Evolutionary conservation across 2,797 vertebrate genomes (phyloP), one percentile per base, ranked within the genome.

Genomic region (Cetoscarus ocellatus): DNA sequence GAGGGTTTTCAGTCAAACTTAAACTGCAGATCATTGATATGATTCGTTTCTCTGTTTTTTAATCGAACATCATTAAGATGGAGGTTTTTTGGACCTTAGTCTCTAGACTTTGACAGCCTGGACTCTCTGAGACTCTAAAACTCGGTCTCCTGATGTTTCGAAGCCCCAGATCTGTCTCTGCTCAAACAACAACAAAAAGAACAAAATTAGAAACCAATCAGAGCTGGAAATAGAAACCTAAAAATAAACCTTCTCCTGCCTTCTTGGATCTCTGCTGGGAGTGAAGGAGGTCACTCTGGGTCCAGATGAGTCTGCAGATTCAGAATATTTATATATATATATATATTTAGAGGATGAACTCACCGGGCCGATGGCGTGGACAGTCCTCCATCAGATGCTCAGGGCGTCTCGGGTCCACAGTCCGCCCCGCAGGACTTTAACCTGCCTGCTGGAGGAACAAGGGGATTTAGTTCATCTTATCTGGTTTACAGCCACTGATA

Each of bases 381-480:
- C 55, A 36, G 85, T 80, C 79, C 84, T 86, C 87, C 88, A 87
- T 91, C 68, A 84, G 89, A 79, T 1, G 14, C 60, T 69, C 42
- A 8, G 61, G 36, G 51, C 59, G 27, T 70, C 59, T 74, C 15
- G 78, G 54, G 73, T 90, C 70, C 86, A 86, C 53, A 85, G 89
- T 88, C 80, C 82, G 75, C 4, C 45, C 10, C 39, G 40, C 42
- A 53, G 85, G 88, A 92, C 91, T 92, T 93, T 85, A 70, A 10
- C 74, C 73, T 34, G 53, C 70, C 72, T 74, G 52, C 84, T 88
- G 67, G 5, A 6, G 49, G 40, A 57, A 84, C 34, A 73, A 7
- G 5, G 0, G 18, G 10, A 17, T 3, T 65, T 35, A 57, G 1
- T 39, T 54, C n/a, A 12, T 7, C 66, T 78, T 67, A 77, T 85